These are phyloP conservation scores for Erythrocebus patas DNA, from an alignment of 2,113 vertebrate species.

Conservation along the genomic window DNA sequence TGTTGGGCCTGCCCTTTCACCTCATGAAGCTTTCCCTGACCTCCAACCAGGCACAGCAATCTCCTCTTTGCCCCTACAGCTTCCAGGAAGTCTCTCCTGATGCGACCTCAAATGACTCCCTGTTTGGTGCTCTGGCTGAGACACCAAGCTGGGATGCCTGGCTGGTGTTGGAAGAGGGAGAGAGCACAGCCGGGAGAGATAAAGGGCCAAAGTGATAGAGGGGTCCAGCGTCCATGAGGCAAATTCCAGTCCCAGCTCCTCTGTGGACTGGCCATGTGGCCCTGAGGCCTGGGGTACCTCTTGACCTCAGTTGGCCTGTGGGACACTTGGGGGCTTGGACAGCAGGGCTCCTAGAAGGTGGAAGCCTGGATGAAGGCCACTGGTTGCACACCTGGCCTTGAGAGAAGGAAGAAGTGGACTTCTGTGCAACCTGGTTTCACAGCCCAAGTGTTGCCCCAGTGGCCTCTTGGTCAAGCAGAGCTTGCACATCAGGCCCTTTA, in stretches of 20 bases:
- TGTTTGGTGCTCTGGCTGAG: background rate
- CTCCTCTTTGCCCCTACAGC: background rate
- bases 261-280: background rate
- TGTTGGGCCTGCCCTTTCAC: background rate
- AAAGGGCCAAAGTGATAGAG: background rate
- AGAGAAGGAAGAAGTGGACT: background rate
- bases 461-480: constrained; percentile 41
- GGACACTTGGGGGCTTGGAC: background rate
- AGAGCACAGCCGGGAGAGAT: background rate
- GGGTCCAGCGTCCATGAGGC: too few species aligned
- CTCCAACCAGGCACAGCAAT: background rate
- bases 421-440: constrained; percentile 35
- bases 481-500: background rate
- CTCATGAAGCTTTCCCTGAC: background rate
- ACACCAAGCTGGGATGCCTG: background rate
- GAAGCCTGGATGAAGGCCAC: background rate
- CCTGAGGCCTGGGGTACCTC: background rate
- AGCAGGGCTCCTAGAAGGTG: background rate
- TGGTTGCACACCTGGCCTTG: background rate
- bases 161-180: background rate
- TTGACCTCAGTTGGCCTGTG: background rate
- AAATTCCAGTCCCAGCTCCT: background rate
- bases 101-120: background rate
- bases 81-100: background rate
- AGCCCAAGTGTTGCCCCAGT: background rate